Conservation (phyloP, 2,113 vertebrate genomes). For the Centrocercus urophasianus region DNA sequence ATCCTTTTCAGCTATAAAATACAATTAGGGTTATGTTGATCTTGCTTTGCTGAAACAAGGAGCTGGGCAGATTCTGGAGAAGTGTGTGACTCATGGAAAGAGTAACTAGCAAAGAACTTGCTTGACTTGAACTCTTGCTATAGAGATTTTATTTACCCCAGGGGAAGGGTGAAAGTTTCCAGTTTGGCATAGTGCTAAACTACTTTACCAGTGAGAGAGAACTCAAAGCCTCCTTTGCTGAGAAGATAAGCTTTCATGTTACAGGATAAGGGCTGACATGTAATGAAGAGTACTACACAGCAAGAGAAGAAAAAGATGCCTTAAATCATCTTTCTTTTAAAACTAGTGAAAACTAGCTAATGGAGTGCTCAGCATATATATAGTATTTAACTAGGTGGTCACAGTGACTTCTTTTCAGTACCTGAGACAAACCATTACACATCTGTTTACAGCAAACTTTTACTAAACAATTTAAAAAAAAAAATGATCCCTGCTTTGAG, state of each 20-base stretch:
- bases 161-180: conserved; percentile 53
- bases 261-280: background rate
- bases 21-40: conserved; percentile 2
- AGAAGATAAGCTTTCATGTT: conserved; percentile 52
- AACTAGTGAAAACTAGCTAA: background rate
- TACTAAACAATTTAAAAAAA: background rate
- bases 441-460: background rate
- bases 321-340: background rate
- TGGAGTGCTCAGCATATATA: background rate
- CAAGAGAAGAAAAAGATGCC: background rate
- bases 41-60: background rate
- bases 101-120: conserved; percentile 50
- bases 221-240: conserved; percentile 1
- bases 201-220: conserved; percentile 52
- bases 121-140: conserved; percentile 37
- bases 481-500: background rate
- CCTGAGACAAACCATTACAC: background rate
- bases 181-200: conserved; percentile 58
- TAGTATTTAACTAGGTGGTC: background rate
- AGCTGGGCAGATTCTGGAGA: conserved; percentile 29
- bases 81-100: conserved; percentile 62
- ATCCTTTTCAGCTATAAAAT: background rate
- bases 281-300: background rate
- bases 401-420: background rate
- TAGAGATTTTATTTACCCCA: conserved; percentile 51